Evolutionary conservation across 2,888 invertebrate genomes (phyloP).

Genomic region (Thecophora atra): DNA sequence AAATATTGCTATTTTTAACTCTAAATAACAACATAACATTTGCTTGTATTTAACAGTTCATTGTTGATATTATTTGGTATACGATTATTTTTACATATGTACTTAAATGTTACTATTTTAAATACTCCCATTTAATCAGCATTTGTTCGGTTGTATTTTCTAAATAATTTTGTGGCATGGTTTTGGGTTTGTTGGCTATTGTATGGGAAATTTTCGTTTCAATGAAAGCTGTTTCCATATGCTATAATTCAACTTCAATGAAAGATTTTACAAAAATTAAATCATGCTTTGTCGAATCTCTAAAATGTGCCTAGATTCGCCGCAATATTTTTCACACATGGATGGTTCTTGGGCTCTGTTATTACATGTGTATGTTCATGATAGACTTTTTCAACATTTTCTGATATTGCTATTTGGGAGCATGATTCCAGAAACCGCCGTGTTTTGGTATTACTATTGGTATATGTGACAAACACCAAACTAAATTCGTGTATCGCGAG

Average conservation of each 20-base stretch:
- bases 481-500: too few relatives aligned
- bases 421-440: too few relatives aligned
- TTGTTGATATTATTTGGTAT: neutral
- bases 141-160: neutral
- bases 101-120: neutral
- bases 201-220: too few relatives aligned
- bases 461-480: too few relatives aligned
- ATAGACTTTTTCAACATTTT: too few relatives aligned
- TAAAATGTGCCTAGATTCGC: neutral
- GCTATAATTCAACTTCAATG: neutral
- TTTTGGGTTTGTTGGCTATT: too few relatives aligned
- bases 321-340: neutral
- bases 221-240: too few relatives aligned
- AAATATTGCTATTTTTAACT: constrained; percentile 16
- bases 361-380: too few relatives aligned
- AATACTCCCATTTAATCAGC: too few relatives aligned
- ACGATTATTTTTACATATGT: neutral
- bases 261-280: neutral
- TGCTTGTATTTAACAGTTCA: neutral
- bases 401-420: too few relatives aligned
- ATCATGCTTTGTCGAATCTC: constrained; percentile 8
- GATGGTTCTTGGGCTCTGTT: neutral
- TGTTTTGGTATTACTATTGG: too few relatives aligned
- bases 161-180: too few relatives aligned
- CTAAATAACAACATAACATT: neutral